phyloP scores from a whole-genome alignment of 2,113 vertebrate species.

The Eretmochelys imbricata region DNA sequence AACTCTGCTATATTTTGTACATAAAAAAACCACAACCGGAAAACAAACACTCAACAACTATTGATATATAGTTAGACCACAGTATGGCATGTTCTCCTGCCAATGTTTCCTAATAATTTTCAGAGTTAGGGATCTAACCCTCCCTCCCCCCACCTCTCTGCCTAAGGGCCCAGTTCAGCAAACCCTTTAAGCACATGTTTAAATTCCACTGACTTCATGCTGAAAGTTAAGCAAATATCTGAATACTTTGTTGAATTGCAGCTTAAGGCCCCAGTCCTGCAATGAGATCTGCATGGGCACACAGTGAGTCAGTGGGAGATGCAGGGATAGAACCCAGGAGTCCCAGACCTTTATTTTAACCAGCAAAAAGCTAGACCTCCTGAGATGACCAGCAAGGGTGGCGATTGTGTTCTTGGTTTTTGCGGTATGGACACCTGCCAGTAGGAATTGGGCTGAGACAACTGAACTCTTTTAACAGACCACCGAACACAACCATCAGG shows the following conservation, averaged over 20 bases:
- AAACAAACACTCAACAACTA: not conserved
- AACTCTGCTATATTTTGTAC: conserved; percentile 38
- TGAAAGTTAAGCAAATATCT: conserved; percentile 3
- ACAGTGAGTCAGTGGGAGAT: not conserved
- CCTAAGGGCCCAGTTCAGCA: not conserved
- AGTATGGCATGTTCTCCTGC: conserved; percentile 42
- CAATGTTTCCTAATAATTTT: conserved; percentile 42
- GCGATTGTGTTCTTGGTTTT: no score
- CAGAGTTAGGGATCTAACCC: conserved; percentile 21
- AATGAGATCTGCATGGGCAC: not conserved
- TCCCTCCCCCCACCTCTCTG: not conserved
- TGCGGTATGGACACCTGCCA: no score
- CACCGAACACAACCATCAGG: no score
- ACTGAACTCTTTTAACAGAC: no score
- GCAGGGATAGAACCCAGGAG: not conserved
- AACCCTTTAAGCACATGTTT: not conserved
- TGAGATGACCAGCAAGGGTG: no score
- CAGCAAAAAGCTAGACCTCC: no score
- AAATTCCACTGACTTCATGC: not conserved
- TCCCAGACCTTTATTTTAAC: not conserved
- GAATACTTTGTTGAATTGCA: not conserved
- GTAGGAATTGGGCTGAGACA: no score
- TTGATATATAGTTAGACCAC: conserved; percentile 59
- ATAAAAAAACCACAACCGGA: not conserved
- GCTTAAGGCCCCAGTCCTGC: not conserved